phyloP scores from a whole-genome alignment of 2,113 vertebrate genomes.

The western clawed frog (Xenopus tropicalis) region DNA sequence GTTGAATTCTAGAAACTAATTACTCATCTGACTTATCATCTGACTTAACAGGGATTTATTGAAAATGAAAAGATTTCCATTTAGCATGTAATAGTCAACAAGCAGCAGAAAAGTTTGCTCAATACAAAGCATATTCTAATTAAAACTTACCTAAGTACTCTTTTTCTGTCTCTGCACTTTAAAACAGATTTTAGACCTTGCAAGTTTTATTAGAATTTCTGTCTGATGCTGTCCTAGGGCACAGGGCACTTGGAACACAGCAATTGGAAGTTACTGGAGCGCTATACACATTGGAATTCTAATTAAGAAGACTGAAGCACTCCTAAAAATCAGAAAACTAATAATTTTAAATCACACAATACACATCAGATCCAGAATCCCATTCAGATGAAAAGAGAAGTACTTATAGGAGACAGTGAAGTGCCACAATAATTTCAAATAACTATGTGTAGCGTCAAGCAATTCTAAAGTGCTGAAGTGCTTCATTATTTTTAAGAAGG shows the following conservation, averaged over 20 bases:
- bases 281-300: conserved; percentile 60
- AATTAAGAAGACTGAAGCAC: conserved; percentile 61
- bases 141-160: too few species aligned
- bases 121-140: conserved; percentile 21
- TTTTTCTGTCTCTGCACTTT: too few species aligned
- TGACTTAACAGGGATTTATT: too few species aligned
- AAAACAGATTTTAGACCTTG: too few species aligned
- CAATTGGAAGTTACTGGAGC: conserved; percentile 59
- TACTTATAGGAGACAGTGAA: conserved; percentile 54
- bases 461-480: conserved; percentile 51
- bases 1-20: too few species aligned
- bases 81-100: not conserved
- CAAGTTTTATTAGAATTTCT: conserved; percentile 40
- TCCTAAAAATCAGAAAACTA: conserved; percentile 60
- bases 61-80: not conserved
- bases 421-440: conserved; percentile 58
- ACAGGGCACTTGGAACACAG: conserved; percentile 47
- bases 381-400: conserved; percentile 52
- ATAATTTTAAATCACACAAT: conserved; percentile 64
- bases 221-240: conserved; percentile 45
- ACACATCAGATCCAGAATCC: conserved; percentile 51
- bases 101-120: not conserved
- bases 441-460: conserved; percentile 33
- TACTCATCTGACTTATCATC: too few species aligned
- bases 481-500: conserved; percentile 47